Conservation (phyloP, 2,113 vertebrate genomes). For the Bambusicola thoracicus region DNA sequence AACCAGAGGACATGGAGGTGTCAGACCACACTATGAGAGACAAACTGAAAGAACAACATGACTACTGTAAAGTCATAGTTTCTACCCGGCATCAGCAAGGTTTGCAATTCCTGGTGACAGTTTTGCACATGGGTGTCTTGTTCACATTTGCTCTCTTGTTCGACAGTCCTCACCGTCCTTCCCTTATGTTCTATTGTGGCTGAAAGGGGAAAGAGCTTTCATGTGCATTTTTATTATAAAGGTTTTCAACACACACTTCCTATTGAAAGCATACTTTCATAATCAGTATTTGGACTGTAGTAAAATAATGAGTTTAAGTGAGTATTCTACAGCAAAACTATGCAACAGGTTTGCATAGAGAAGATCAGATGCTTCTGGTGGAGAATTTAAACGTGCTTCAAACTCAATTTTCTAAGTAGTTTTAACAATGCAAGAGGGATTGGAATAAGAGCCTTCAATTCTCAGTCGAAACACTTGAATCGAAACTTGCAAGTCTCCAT, state of each 20-base stretch:
- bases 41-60: not conserved
- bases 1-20: fast-evolving
- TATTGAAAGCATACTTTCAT: not conserved
- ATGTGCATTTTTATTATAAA: not conserved
- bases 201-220: not conserved
- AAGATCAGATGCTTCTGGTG: not conserved
- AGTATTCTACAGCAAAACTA: not conserved
- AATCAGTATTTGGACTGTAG: not conserved
- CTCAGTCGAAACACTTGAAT: not conserved
- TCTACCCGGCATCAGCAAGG: not conserved
- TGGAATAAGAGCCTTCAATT: not conserved
- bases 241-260: not conserved
- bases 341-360: fast-evolving
- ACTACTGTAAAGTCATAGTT: not conserved
- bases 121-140: not conserved
- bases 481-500: not conserved
- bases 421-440: not conserved
- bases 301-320: not conserved
- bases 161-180: not conserved
- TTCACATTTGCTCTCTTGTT: not conserved
- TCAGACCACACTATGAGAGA: not conserved
- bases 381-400: not conserved
- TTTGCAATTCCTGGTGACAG: not conserved
- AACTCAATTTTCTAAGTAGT: not conserved
- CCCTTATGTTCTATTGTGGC: not conserved